Conservation (phyloP, 2,797 vertebrate species). For the Cuniculus paca region DNA sequence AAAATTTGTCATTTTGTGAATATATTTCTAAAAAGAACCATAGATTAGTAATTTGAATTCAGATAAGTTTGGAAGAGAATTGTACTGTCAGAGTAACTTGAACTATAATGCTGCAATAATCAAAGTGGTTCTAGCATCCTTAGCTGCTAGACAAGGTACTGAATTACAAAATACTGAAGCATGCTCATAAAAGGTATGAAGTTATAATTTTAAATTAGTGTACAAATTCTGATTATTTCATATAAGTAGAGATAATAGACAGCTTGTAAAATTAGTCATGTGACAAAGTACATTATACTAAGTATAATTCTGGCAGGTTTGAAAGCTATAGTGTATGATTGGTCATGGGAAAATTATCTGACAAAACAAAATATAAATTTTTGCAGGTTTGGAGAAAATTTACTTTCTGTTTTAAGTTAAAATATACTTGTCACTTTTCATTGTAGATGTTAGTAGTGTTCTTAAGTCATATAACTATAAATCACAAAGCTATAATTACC, state of each 20-base stretch:
- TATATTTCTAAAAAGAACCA: neutral
- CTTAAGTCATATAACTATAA: neutral
- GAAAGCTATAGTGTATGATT: neutral
- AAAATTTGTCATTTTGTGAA: slow-evolving; percentile 12
- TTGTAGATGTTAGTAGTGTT: neutral
- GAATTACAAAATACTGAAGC: slow-evolving; percentile 2
- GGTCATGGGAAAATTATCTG: neutral
- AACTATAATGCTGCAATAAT: neutral
- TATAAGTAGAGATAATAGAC: neutral
- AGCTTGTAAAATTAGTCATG: neutral
- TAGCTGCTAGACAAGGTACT: neutral
- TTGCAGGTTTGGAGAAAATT: neutral
- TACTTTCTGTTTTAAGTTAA: slow-evolving; percentile 18
- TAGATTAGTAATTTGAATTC: neutral
- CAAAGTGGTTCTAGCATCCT: neutral
- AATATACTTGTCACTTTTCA: neutral
- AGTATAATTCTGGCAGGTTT: neutral
- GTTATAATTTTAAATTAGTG: neutral
- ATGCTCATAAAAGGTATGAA: slow-evolving; percentile 17
- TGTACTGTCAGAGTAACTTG: neutral
- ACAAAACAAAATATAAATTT: slow-evolving; percentile 35
- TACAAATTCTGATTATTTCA: neutral
- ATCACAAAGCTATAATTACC: neutral
- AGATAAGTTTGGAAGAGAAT: neutral
- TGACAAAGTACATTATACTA: neutral